Evolutionary conservation across 1,140 invertebrate genomes (phyloP).

Genomic region (Luehdorfia chinensis): DNA sequence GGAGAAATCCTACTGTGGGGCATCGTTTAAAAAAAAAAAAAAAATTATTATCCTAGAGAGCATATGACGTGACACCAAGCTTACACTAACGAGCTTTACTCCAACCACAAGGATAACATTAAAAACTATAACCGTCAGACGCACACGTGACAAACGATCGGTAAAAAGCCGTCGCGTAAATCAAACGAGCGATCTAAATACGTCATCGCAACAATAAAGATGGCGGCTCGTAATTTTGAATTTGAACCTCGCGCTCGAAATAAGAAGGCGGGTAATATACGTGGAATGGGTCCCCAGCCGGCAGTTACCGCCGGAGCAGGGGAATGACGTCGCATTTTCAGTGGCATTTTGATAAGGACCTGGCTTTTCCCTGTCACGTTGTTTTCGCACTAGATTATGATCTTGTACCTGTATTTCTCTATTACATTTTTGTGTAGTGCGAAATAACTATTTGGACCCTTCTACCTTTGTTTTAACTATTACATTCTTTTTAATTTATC

Average conservation of each 20-base stretch:
- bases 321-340: constrained; percentile 37
- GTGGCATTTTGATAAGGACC: constrained; percentile 59
- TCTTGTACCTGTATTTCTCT: not conserved
- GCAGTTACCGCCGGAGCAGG: constrained; percentile 36
- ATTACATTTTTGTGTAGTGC: too few relatives aligned
- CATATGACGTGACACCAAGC: too few relatives aligned
- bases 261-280: constrained; percentile 40
- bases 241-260: constrained; percentile 26
- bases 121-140: not conserved
- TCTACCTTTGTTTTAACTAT: too few relatives aligned
- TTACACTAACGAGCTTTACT: too few relatives aligned
- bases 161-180: constrained; percentile 36
- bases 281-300: constrained; percentile 46
- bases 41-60: too few relatives aligned
- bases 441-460: too few relatives aligned
- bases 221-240: constrained; percentile 45
- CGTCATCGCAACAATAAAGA: constrained; percentile 56
- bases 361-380: constrained; percentile 25
- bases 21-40: too few relatives aligned
- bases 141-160: constrained; percentile 20
- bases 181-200: constrained; percentile 47
- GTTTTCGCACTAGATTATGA: constrained; percentile 19
- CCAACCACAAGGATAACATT: too few relatives aligned
- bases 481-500: too few relatives aligned
- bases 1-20: too few relatives aligned